Percentiles rank a stretch among this genome's conserved stretches.
phyloP scores from a whole-genome alignment of 2,797 vertebrate genomes.

The Sardinella longiceps region DNA sequence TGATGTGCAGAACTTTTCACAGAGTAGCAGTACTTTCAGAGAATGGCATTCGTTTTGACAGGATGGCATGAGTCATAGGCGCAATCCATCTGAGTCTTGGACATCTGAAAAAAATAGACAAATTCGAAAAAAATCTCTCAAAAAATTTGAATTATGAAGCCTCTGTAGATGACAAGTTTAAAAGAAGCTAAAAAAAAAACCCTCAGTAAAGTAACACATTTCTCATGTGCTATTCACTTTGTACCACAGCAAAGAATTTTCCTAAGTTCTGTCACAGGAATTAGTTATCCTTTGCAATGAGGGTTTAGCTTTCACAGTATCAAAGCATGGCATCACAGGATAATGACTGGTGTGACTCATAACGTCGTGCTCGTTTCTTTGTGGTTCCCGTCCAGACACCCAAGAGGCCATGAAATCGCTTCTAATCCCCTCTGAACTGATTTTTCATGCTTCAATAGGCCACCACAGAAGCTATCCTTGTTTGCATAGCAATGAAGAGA shows the following conservation, averaged over 20 bases:
- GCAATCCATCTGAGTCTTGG: neutral
- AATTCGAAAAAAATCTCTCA: too few relatives aligned
- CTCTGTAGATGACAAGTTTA: neutral
- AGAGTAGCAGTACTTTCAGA: neutral
- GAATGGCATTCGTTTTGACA: neutral
- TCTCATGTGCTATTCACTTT: neutral
- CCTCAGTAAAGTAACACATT: neutral
- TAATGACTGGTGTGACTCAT: conserved; percentile 40
- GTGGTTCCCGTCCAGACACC: conserved; percentile 31
- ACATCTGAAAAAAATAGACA: neutral
- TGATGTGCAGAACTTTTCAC: neutral
- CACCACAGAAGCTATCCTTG: conserved; percentile 6
- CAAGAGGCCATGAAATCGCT: conserved; percentile 39
- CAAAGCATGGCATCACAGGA: conserved; percentile 16
- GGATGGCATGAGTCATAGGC: neutral
- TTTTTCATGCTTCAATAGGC: conserved; percentile 41
- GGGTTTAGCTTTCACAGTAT: neutral
- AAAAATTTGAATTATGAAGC: neutral
- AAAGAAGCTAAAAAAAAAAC: neutral
- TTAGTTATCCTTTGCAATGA: neutral
- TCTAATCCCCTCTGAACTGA: conserved; percentile 35
- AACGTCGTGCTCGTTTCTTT: conserved; percentile 23
- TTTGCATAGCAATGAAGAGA: conserved; percentile 43
- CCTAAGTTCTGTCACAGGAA: neutral
- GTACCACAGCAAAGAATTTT: neutral